A percentile compares a stretch with the other conserved stretches of the same genome.
phyloP scores from a whole-genome alignment of 2,113 vertebrate genomes.

The Salvelinus sp. region DNA sequence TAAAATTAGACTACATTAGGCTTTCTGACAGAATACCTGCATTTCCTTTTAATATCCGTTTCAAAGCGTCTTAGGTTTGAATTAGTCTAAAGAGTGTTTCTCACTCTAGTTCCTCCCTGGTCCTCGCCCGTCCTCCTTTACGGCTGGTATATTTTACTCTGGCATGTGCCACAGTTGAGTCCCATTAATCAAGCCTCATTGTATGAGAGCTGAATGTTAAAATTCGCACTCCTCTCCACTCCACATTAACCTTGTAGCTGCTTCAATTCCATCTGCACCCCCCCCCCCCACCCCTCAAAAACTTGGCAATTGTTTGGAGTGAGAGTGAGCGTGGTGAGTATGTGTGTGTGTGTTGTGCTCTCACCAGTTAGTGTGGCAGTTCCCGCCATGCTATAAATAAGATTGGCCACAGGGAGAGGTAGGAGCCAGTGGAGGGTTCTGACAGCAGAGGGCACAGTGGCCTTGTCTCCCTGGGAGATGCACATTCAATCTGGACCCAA shows the following conservation, averaged over 20 bases:
- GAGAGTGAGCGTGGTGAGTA: neutral
- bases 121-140: constrained; percentile 32
- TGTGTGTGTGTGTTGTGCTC: constrained; percentile 15
- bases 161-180: constrained; percentile 64
- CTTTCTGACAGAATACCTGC: neutral
- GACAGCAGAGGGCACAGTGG: constrained; percentile 74
- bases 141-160: constrained; percentile 38
- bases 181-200: constrained; percentile 68
- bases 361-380: constrained; percentile 61
- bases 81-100: neutral
- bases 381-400: constrained; percentile 73
- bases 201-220: constrained; percentile 45
- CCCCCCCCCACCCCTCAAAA: constrained; percentile 18
- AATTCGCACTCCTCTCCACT: constrained; percentile 31
- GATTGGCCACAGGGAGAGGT: constrained; percentile 64
- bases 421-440: constrained; percentile 61
- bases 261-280: constrained; percentile 8
- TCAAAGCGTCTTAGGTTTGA: neutral
- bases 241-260: constrained; percentile 53
- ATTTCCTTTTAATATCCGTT: neutral
- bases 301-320: constrained; percentile 39
- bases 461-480: constrained; percentile 65
- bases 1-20: no score
- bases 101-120: constrained; percentile 30
- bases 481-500: constrained; percentile 56